Conservation (phyloP, 2,113 vertebrate species). For the Phrynosoma platyrhinos region DNA sequence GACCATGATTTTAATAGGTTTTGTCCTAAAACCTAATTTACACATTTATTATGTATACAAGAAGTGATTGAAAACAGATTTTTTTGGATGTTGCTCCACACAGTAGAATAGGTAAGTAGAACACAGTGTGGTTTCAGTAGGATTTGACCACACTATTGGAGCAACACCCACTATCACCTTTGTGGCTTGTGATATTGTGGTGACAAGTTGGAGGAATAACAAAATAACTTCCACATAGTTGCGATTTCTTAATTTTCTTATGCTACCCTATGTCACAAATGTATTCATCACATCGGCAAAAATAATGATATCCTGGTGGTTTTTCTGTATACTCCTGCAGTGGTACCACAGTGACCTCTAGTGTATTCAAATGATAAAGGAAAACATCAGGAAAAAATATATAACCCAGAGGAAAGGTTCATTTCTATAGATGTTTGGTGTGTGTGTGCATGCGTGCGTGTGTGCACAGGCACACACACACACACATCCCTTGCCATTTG, state of each 20-base stretch:
- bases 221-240: not conserved
- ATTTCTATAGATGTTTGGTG: not conserved
- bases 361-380: constrained; percentile 18
- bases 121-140: not conserved
- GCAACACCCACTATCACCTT: not conserved
- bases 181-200: not conserved
- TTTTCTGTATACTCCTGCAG: not conserved
- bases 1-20: not conserved
- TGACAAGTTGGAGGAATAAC: not conserved
- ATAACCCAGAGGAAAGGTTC: not conserved
- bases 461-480: too few relatives aligned
- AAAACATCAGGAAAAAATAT: not conserved
- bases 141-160: not conserved
- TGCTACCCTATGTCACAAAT: not conserved
- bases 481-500: too few relatives aligned
- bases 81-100: not conserved
- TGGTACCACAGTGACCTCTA: constrained; percentile 37
- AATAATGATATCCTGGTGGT: too few relatives aligned
- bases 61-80: not conserved
- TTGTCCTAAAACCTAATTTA: not conserved
- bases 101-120: not conserved
- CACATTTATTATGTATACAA: not conserved
- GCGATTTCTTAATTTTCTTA: not conserved
- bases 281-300: not conserved
- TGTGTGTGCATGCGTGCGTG: too few relatives aligned